These are phyloP conservation scores for Polydesmus complanatus DNA, from an alignment of 2,888 invertebrate species.

Conservation along the genomic window DNA sequence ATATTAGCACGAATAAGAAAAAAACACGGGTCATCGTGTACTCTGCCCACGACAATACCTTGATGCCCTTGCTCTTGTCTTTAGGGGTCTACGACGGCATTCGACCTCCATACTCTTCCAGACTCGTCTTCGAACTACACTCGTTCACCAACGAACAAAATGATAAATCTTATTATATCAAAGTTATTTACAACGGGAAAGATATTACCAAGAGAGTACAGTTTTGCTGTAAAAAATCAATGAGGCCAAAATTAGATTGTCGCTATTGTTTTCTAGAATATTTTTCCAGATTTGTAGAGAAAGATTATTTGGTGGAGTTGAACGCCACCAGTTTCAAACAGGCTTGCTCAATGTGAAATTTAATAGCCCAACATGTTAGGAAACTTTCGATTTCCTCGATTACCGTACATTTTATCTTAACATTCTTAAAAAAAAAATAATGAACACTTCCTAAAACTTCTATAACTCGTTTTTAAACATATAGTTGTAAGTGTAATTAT, in stretches of 20 bases:
- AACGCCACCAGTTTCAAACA: constrained; percentile 82
- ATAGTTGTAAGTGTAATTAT: too few species aligned
- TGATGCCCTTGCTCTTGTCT: constrained; percentile 67
- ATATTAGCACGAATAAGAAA: constrained; percentile 32
- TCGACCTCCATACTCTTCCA: constrained; percentile 68
- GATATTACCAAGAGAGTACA: constrained; percentile 67
- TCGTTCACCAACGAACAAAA: constrained; percentile 27
- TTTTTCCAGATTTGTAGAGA: constrained; percentile 72
- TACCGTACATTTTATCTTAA: too few species aligned
- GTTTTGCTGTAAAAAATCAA: constrained; percentile 46
- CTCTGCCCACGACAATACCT: constrained; percentile 83
- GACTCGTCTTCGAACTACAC: constrained; percentile 78
- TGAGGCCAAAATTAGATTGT: constrained; percentile 16
- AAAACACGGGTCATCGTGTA: constrained; percentile 62
- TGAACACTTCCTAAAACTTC: too few species aligned
- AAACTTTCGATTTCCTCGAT: not conserved
- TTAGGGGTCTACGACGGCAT: constrained; percentile 49
- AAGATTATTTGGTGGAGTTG: constrained; percentile 66
- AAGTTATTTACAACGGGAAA: constrained; percentile 69
- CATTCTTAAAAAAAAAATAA: too few species aligned
- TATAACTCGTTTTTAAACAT: too few species aligned
- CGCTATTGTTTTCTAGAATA: constrained; percentile 72
- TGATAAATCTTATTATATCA: constrained; percentile 59
- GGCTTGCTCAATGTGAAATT: constrained; percentile 31
- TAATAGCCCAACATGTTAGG: not conserved